A percentile compares a stretch with the other conserved stretches of the same genome.
Evolutionary conservation across 30 jellyfish, hydroid and myxozoan genomes (phyloP).

Genomic region (Chironex yamaguchii): DNA sequence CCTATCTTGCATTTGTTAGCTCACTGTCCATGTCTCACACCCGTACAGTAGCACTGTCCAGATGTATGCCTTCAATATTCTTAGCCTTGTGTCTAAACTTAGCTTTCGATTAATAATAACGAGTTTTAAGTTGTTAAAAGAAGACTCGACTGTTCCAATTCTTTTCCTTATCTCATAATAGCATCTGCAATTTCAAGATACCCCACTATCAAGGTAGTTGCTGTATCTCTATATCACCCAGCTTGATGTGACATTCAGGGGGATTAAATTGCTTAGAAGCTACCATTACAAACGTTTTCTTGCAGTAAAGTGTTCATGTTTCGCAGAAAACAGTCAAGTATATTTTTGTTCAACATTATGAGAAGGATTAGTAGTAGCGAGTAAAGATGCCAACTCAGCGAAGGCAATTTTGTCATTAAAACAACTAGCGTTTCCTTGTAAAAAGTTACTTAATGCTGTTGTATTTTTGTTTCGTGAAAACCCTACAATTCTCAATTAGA

Average conservation of each 20-base stretch:
- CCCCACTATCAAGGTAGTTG: slow-evolving; percentile 3
- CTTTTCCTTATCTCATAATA: not conserved
- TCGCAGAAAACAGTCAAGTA: no score
- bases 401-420: no score
- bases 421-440: no score
- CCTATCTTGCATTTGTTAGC: not conserved
- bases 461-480: no score
- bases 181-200: not conserved
- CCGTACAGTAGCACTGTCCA: slow-evolving; percentile 21
- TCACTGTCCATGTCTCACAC: slow-evolving; percentile 30
- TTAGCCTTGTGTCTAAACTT: slow-evolving; percentile 3
- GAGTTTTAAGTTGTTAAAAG: not conserved
- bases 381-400: no score
- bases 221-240: not conserved
- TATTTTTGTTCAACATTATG: no score
- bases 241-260: slow-evolving; percentile 7
- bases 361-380: no score
- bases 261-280: not conserved
- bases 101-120: not conserved
- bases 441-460: no score
- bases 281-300: not conserved
- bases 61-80: slow-evolving; percentile 9
- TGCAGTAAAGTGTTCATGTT: not conserved
- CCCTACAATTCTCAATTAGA: no score
- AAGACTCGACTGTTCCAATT: not conserved